Evolutionary conservation across 2,888 invertebrate genomes (phyloP).

Genomic region (Scaptodrosophila latifasciaeformis): DNA sequence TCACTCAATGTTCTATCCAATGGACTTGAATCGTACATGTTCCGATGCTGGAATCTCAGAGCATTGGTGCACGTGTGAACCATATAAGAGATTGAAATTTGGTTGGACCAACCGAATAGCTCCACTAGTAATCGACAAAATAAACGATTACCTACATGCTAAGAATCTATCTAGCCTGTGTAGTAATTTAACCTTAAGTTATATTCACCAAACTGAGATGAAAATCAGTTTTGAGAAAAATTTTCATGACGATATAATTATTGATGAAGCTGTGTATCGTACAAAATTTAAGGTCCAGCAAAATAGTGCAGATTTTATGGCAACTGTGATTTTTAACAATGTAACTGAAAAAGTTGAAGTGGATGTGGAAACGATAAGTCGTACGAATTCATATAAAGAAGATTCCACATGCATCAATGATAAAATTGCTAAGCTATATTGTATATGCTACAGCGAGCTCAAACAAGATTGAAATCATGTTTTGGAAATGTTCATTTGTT

Average conservation of each 20-base stretch:
- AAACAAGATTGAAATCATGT: constrained; percentile 6
- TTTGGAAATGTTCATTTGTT: too few species aligned
- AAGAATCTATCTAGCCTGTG: constrained; percentile 39
- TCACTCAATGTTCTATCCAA: constrained; percentile 78
- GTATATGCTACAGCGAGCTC: constrained; percentile 36
- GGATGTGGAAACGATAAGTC: constrained; percentile 77
- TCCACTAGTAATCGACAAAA: constrained; percentile 28
- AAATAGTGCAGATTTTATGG: constrained; percentile 81
- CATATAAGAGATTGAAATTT: not conserved
- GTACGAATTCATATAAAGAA: constrained; percentile 76
- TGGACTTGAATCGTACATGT: constrained; percentile 79
- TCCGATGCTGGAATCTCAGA: constrained; percentile 79
- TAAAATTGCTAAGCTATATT: constrained; percentile 47
- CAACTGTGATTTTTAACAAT: constrained; percentile 76
- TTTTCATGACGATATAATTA: not conserved
- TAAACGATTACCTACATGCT: constrained; percentile 40
- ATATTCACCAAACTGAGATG: constrained; percentile 33
- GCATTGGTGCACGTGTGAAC: constrained; percentile 83
- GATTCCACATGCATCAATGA: constrained; percentile 75
- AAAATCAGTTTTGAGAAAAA: not conserved
- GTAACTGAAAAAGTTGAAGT: constrained; percentile 72
- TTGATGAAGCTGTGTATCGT: constrained; percentile 32
- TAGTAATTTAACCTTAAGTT: constrained; percentile 22
- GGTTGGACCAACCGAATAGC: constrained; percentile 37
- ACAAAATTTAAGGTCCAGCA: constrained; percentile 80